Evolutionary conservation across 1,140 invertebrate genomes (phyloP).

Genomic region (Phenacoccus solenopsis): DNA sequence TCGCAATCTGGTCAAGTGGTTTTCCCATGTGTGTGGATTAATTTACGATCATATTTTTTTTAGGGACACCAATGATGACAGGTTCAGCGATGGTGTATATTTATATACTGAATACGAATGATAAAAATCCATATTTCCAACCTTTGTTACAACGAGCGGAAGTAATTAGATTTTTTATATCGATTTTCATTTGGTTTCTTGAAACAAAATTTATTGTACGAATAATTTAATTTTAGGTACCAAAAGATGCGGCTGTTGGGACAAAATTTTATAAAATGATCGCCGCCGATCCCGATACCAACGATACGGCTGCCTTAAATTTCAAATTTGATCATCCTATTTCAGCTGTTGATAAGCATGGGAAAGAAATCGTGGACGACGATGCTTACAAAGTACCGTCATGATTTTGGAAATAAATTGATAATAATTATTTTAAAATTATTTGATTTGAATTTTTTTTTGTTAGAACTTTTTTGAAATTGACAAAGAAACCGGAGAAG

Average conservation of each 20-base stretch:
- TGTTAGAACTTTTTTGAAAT: constrained; percentile 61
- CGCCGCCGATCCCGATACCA: constrained; percentile 70
- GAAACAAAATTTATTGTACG: neutral
- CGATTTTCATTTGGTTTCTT: neutral
- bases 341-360: constrained; percentile 67
- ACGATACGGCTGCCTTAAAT: constrained; percentile 49
- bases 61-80: constrained; percentile 60
- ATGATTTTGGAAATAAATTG: constrained; percentile 4
- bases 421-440: constrained; percentile 4
- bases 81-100: constrained; percentile 66
- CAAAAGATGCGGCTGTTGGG: constrained; percentile 61
- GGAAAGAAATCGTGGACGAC: constrained; percentile 48
- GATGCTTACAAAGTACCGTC: constrained; percentile 29
- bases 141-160: constrained; percentile 68
- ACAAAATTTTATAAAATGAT: constrained; percentile 56
- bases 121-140: constrained; percentile 74
- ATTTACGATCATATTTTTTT: constrained; percentile 20
- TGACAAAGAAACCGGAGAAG: constrained; percentile 51
- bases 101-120: constrained; percentile 71
- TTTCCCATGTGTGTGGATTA: neutral
- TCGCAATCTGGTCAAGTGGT: neutral
- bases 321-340: constrained; percentile 53
- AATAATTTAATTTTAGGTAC: constrained; percentile 36
- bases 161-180: constrained; percentile 35
- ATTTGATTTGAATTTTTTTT: constrained; percentile 24